phyloP scores from a whole-genome alignment of 1,140 invertebrate genomes.

The Mylabris phalerata region DNA sequence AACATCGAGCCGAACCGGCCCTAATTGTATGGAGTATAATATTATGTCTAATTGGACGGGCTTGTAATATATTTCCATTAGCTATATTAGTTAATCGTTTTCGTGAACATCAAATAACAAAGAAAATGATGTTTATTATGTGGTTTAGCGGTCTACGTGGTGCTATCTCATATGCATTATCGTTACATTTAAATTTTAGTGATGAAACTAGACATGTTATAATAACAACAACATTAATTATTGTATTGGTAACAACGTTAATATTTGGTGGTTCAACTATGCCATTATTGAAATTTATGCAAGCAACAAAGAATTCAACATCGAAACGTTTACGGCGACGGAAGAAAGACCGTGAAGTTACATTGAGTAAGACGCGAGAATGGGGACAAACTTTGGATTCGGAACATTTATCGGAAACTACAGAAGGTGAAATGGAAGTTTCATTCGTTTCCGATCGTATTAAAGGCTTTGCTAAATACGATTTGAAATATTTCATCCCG shows the following conservation, averaged over 20 bases:
- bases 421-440: conserved; percentile 89
- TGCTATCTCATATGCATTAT: conserved; percentile 96
- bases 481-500: conserved; percentile 90
- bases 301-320: conserved; percentile 48
- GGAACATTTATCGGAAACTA: conserved; percentile 91
- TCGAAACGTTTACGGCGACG: conserved; percentile 47
- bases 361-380: conserved; percentile 93
- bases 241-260: conserved; percentile 90
- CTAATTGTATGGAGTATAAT: conserved; percentile 90
- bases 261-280: conserved; percentile 95
- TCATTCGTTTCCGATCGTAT: conserved; percentile 59
- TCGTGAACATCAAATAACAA: conserved; percentile 94
- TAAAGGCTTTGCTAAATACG: conserved; percentile 80
- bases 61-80: conserved; percentile 95
- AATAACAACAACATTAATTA: conserved; percentile 94
- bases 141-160: conserved; percentile 97
- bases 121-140: conserved; percentile 99
- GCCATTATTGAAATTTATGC: conserved; percentile 84
- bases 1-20: conserved; percentile 72
- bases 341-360: conserved; percentile 76
- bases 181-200: conserved; percentile 90
- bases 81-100: conserved; percentile 92
- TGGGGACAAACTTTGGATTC: conserved; percentile 94
- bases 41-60: conserved; percentile 85
- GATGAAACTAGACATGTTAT: conserved; percentile 91